phyloP scores from a whole-genome alignment of 2,888 invertebrate species.

The Trypoxylon attenuatum region DNA sequence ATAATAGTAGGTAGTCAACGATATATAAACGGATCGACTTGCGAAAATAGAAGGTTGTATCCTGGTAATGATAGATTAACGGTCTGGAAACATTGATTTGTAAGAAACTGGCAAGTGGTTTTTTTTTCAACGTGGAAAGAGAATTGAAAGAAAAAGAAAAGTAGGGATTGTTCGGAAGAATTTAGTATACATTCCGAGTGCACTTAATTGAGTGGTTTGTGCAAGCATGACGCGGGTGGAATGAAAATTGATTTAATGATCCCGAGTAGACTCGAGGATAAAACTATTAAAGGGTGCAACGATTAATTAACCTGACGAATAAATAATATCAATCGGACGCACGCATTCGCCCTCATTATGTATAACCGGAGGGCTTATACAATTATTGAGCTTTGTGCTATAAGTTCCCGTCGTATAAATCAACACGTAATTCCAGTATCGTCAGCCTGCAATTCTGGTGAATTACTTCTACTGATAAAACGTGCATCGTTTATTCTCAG shows the following conservation, averaged over 20 bases:
- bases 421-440: neutral
- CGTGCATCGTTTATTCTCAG: too few relatives aligned
- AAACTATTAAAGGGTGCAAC: neutral
- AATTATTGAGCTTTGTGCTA: neutral
- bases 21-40: constrained; percentile 36
- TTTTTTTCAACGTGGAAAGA: too few relatives aligned
- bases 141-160: too few relatives aligned
- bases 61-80: neutral
- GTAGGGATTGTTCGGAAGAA: too few relatives aligned
- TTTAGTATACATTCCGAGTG: too few relatives aligned
- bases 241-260: constrained; percentile 18
- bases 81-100: constrained; percentile 1
- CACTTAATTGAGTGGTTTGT: too few relatives aligned
- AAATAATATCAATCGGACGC: neutral
- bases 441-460: neutral
- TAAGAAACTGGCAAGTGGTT: too few relatives aligned
- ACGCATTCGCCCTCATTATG: too few relatives aligned
- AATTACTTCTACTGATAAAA: too few relatives aligned
- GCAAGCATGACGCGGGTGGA: neutral
- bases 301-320: constrained; percentile 1
- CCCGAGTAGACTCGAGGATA: neutral
- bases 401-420: neutral
- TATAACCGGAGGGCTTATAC: neutral
- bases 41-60: constrained; percentile 12
- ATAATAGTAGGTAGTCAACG: constrained; percentile 19